A percentile compares a stretch with the other conserved stretches of the same genome.
Conservation (phyloP, 2,113 vertebrate species). For the Marcusenius ussheri region DNA sequence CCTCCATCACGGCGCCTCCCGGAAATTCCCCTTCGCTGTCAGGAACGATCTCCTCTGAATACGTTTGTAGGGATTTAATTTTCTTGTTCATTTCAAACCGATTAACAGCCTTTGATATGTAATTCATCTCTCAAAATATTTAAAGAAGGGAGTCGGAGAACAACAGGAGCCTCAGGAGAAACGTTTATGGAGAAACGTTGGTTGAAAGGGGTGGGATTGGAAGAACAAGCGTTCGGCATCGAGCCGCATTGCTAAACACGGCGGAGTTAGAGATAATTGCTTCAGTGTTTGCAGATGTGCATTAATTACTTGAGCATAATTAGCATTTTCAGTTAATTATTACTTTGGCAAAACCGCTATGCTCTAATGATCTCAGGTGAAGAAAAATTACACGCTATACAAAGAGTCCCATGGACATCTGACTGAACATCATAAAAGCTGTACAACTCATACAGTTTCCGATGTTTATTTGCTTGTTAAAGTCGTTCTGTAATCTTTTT, state of each 20-base stretch:
- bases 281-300: conserved; percentile 44
- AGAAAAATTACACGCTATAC: conserved; percentile 51
- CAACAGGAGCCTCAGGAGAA: not conserved
- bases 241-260: conserved; percentile 38
- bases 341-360: conserved; percentile 43
- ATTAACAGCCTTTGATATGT: not conserved
- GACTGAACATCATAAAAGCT: conserved; percentile 62
- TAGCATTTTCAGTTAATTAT: conserved; percentile 51
- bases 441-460: not conserved
- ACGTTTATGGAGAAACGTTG: not conserved
- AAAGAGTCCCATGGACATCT: conserved; percentile 50
- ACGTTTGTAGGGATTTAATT: not conserved
- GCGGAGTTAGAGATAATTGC: conserved; percentile 37
- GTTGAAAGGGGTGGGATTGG: not conserved
- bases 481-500: not conserved
- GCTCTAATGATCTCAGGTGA: conserved; percentile 29
- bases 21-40: not conserved
- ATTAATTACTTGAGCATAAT: conserved; percentile 50
- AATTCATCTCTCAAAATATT: not conserved
- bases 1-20: not conserved
- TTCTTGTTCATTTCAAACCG: not conserved
- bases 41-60: not conserved
- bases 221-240: conserved; percentile 40
- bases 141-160: not conserved
- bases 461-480: not conserved